Base-by-base conservation (phyloP, 2,888 invertebrate genomes). In the Patella ulyssiponensis region DNA sequence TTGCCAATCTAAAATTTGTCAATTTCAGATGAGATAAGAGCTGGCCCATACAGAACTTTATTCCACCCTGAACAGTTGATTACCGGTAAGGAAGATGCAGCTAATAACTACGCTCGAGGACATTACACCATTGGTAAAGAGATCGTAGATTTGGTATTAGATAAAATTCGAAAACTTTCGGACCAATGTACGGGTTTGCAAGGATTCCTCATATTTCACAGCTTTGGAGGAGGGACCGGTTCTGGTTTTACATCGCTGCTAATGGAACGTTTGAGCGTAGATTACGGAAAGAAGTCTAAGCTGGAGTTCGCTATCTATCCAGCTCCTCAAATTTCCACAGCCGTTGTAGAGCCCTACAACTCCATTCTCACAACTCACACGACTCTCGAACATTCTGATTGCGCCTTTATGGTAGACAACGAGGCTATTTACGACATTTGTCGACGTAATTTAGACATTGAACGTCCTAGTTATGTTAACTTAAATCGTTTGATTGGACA, bases 401-500 rank as follows among this genome's bases (percentile, higher is more conserved):
- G 64, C 23, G 64, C 64, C 20, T 64, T 64, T 64, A 64, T 64
- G 64, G 64, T 64, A 2, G 64, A 64, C 64, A 64, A 64, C 14
- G 64, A 64, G 23, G 64, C 64, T 64, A 64, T 64, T 64, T 64
- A 64, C 23, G 64, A 64, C 23, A 64, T 64, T 23, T 64, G 64
- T 64, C 64, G 64, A 9, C 20, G 64, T 20, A 64, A 64, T 23
- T 23, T 64, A 23, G 64, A 64, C 64, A 64, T 64, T 64, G 64
- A 64, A 23, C 20, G 64, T 23, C 64, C 64, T 11, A 64, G 64
- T 23, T 64, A 64, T 23, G 23, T 64, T 15, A 64, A 64, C 23
- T 64, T 64, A 23, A 64, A 64, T 64, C 64, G 64, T 64, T 20
- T 64, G 64, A 64, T 64, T 1, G 95, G 97, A 69, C 98, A 98